Conservation (phyloP, 2,113 vertebrate genomes). For the Cyrtonyx montezumae region DNA sequence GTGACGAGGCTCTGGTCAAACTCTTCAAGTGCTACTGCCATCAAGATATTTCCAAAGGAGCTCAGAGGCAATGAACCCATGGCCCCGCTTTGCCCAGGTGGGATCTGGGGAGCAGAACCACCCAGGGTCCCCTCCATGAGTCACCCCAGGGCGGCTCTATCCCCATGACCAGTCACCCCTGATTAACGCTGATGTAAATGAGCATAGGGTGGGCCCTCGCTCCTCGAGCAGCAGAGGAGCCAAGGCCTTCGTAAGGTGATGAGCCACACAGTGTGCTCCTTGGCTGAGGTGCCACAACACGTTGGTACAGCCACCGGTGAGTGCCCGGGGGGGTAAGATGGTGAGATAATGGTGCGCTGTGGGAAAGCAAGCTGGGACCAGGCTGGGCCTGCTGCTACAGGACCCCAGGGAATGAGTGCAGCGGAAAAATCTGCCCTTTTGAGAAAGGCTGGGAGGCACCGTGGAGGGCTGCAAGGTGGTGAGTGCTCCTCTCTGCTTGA, state of each 20-base stretch:
- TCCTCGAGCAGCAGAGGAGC: not conserved
- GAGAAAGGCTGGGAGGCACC: not conserved
- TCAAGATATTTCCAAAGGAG: not conserved
- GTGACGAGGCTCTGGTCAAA: not conserved
- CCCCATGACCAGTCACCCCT: slow-evolving; percentile 38
- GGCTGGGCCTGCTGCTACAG: slow-evolving; percentile 61
- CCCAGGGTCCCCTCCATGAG: not conserved
- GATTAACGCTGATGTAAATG: slow-evolving; percentile 53
- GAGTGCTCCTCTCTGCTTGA: not conserved
- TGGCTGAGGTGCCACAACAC: slow-evolving; percentile 1
- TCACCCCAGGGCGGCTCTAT: not conserved
- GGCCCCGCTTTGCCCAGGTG: rapidly evolving
- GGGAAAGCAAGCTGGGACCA: slow-evolving; percentile 4
- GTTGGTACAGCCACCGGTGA: slow-evolving; percentile 26
- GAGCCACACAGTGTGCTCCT: not conserved
- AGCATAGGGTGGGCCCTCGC: not conserved
- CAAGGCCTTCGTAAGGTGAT: slow-evolving; percentile 20
- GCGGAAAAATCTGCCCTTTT: slow-evolving; percentile 25
- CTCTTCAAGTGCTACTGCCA: not conserved
- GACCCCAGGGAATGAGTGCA: slow-evolving; percentile 36
- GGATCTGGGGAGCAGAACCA: not conserved
- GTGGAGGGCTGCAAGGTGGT: not conserved
- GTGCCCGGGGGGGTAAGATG: slow-evolving; percentile 16
- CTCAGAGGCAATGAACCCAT: rapidly evolving
- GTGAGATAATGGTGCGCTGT: slow-evolving; percentile 42